Conservation (phyloP, 2,888 invertebrate species). For the Uropetala carovei region DNA sequence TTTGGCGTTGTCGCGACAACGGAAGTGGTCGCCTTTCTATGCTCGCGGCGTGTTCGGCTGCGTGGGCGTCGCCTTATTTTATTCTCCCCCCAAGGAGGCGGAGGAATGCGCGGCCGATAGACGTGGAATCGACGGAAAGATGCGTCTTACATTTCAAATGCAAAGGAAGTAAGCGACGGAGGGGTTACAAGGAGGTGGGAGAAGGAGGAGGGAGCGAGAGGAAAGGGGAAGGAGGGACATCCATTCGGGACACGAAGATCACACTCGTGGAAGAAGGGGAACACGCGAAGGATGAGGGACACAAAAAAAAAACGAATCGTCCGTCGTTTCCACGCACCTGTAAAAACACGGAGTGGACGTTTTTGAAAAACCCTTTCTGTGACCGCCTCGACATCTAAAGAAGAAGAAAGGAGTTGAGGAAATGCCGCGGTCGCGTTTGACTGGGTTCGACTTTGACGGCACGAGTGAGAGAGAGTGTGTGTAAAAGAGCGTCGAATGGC, state of each 20-base stretch:
- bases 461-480: neutral
- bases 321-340: constrained; percentile 6
- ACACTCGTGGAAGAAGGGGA: neutral
- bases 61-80: constrained; percentile 61
- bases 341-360: constrained; percentile 17
- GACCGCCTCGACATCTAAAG: constrained; percentile 20
- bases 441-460: neutral
- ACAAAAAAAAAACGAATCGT: neutral
- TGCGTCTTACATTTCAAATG: constrained; percentile 50
- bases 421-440: neutral
- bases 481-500: too few species aligned
- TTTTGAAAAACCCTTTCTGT: neutral
- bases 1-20: constrained; percentile 55
- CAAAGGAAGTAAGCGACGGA: constrained; percentile 27
- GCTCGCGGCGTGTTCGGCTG: constrained; percentile 35
- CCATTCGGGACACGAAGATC: neutral
- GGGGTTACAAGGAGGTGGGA: neutral
- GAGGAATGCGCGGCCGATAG: constrained; percentile 50
- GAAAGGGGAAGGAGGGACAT: neutral
- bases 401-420: neutral
- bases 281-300: neutral
- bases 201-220: neutral
- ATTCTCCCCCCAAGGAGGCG: constrained; percentile 31
- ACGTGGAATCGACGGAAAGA: constrained; percentile 54
- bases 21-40: constrained; percentile 37